phyloP scores from a whole-genome alignment of 2,797 vertebrate species.

The Chaetophractus vellerosus region DNA sequence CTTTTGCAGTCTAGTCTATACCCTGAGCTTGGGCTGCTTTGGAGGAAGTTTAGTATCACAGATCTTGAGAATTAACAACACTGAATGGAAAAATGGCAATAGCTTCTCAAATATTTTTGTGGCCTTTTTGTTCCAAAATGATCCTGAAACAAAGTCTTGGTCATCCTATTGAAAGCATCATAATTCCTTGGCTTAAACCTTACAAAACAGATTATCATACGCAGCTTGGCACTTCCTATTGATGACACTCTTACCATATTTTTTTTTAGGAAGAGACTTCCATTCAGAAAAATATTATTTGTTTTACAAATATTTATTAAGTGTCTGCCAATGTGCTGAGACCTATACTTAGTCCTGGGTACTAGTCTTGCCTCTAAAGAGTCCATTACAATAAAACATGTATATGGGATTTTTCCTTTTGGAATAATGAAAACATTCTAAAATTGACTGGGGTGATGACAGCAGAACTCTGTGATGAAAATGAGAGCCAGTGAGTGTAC shows the following conservation, averaged over 20 bases:
- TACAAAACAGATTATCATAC: not conserved
- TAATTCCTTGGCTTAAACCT: constrained; percentile 33
- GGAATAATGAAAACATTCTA: too few relatives aligned
- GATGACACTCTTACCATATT: not conserved
- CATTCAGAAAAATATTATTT: constrained; percentile 38
- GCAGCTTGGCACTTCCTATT: not conserved
- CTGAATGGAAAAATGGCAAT: not conserved
- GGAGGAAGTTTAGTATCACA: not conserved
- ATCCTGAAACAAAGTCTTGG: not conserved
- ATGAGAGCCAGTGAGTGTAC: too few relatives aligned
- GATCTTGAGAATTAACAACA: not conserved
- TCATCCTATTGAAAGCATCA: not conserved
- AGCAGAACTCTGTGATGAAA: too few relatives aligned
- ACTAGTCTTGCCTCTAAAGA: not conserved
- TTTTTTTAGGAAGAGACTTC: constrained; percentile 30
- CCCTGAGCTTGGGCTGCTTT: not conserved
- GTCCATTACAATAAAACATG: not conserved
- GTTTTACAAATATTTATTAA: not conserved
- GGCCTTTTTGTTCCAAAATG: not conserved
- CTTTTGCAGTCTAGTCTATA: not conserved
- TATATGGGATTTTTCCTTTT: not conserved
- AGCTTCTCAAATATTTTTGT: not conserved
- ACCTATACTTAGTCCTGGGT: not conserved
- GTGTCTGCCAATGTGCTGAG: not conserved
- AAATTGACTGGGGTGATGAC: too few relatives aligned